phyloP scores from a whole-genome alignment of 2,888 invertebrate genomes.

The Drosophila setosimentum region DNA sequence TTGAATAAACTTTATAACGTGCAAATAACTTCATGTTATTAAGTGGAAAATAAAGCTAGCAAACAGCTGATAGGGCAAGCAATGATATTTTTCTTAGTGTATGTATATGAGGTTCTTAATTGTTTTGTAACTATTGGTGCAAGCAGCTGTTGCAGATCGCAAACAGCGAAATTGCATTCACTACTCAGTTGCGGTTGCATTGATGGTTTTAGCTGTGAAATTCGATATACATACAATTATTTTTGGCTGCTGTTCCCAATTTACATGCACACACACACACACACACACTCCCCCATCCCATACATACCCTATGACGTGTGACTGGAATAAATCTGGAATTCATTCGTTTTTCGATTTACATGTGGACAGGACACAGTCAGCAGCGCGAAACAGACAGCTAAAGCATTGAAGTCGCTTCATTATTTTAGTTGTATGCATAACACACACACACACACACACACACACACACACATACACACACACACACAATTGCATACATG shows the following conservation, averaged over 20 bases:
- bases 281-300: background rate
- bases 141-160: conserved; percentile 21
- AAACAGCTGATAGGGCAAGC: no score
- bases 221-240: conserved; percentile 60
- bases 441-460: conserved; percentile 2
- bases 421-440: conserved; percentile 51
- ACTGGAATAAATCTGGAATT: conserved; percentile 33
- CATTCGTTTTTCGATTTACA: conserved; percentile 14
- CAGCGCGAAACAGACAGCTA: conserved; percentile 7
- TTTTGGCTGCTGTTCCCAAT: conserved; percentile 15
- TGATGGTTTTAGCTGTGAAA: conserved; percentile 30
- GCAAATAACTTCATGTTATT: no score
- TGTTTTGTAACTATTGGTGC: conserved; percentile 40
- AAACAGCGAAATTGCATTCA: background rate
- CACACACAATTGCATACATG: conserved; percentile 6
- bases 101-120: conserved; percentile 28
- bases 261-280: no score
- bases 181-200: conserved; percentile 13
- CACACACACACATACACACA: conserved; percentile 16
- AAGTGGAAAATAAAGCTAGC: no score
- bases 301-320: background rate
- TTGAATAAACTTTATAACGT: no score
- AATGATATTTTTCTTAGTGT: background rate
- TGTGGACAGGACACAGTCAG: conserved; percentile 1
- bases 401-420: conserved; percentile 57